phyloP scores from a whole-genome alignment of 2,888 invertebrate genomes.

The Sarcophaga variegata region DNA sequence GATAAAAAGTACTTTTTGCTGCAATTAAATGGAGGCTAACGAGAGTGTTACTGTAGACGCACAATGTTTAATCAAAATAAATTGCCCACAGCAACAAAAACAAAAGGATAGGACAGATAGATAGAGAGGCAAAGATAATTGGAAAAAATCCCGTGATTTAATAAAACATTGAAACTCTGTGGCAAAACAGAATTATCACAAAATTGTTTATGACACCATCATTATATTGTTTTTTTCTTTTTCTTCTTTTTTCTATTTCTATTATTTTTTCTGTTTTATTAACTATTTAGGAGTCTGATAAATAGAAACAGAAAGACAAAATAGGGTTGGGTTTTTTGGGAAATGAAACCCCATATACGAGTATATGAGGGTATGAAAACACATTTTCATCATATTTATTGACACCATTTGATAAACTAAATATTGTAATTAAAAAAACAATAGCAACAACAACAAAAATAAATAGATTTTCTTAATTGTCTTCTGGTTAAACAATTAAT shows the following conservation, averaged over 20 bases:
- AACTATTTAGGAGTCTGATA: too few relatives aligned
- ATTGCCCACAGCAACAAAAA: constrained; percentile 12
- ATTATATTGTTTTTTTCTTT: not conserved
- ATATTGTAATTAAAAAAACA: not conserved
- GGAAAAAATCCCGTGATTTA: constrained; percentile 47
- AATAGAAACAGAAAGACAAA: not conserved
- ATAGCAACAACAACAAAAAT: too few relatives aligned
- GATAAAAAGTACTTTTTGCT: constrained; percentile 28
- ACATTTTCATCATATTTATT: constrained; percentile 20
- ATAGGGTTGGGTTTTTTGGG: not conserved
- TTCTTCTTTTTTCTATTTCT: not conserved
- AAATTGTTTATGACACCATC: not conserved
- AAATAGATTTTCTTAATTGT: not conserved
- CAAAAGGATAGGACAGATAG: not conserved
- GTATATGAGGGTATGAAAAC: too few relatives aligned
- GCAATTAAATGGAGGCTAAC: not conserved
- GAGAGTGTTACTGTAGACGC: not conserved
- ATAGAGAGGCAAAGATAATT: not conserved
- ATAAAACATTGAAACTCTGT: constrained; percentile 11
- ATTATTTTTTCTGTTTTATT: too few relatives aligned
- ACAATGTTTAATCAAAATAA: constrained; percentile 41
- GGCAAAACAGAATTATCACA: not conserved
- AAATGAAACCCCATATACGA: not conserved
- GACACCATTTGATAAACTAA: constrained; percentile 49
- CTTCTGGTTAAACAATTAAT: not conserved